A percentile compares a stretch with the other conserved stretches of the same genome.
phyloP scores from a whole-genome alignment of 2,113 vertebrate genomes.

The Rhizomys pruinosus region DNA sequence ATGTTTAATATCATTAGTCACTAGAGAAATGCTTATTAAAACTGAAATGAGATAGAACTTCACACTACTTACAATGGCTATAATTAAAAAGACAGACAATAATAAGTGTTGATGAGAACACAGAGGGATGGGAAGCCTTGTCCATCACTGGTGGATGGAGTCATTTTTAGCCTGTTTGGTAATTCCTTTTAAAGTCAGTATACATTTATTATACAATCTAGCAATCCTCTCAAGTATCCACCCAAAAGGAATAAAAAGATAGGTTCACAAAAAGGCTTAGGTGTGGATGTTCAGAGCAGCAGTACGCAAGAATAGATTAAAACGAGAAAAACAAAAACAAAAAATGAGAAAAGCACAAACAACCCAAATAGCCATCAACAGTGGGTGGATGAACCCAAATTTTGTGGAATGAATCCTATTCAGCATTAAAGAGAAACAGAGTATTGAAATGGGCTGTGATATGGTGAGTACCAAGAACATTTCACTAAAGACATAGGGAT shows the following conservation, averaged over 20 bases:
- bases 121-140: background rate
- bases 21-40: conserved; percentile 46
- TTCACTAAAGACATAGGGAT: background rate
- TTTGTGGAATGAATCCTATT: background rate
- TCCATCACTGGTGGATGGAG: background rate
- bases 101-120: conserved; percentile 42
- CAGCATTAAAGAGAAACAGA: background rate
- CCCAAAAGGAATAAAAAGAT: conserved; percentile 31
- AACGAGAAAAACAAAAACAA: background rate
- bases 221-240: background rate
- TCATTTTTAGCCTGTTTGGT: background rate
- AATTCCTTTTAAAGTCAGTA: conserved; percentile 37
- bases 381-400: background rate
- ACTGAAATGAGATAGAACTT: background rate
- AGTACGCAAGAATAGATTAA: background rate
- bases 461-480: background rate
- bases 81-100: conserved; percentile 59
- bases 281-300: background rate
- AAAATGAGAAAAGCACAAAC: too few relatives aligned
- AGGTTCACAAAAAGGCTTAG: background rate
- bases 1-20: background rate
- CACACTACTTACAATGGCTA: conserved; percentile 1
- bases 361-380: background rate
- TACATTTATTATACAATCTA: background rate
- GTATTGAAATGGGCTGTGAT: fast-evolving